phyloP scores from a whole-genome alignment of 2,113 vertebrate genomes.

The Lates calcarifer region DNA sequence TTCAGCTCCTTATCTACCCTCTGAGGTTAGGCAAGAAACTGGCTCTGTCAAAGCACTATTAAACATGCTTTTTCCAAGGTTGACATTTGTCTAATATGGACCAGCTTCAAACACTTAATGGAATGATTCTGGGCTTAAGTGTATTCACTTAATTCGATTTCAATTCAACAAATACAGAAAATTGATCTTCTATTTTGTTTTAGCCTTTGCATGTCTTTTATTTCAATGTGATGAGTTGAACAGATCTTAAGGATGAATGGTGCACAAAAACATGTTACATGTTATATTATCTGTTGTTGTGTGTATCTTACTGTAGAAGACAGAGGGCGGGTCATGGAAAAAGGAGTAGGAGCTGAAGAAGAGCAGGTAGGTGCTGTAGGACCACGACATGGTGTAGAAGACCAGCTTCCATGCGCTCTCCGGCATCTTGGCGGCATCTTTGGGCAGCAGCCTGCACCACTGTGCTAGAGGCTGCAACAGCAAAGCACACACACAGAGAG shows the following conservation, averaged over 20 bases:
- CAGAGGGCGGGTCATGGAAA: slow-evolving; percentile 93
- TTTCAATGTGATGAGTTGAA: neutral
- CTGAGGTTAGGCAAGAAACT: neutral
- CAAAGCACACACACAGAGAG: too few relatives aligned
- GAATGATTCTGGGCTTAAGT: neutral
- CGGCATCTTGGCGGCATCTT: slow-evolving; percentile 95
- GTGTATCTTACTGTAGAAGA: slow-evolving; percentile 90
- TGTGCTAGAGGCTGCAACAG: slow-evolving; percentile 88
- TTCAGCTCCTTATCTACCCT: slow-evolving; percentile 22
- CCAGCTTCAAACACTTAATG: neutral
- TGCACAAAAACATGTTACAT: neutral
- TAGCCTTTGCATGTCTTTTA: neutral
- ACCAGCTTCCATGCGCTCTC: slow-evolving; percentile 98
- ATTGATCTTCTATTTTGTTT: neutral
- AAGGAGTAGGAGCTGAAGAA: slow-evolving; percentile 93
- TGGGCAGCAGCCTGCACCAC: slow-evolving; percentile 89
- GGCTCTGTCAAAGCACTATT: neutral
- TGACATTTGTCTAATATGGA: neutral
- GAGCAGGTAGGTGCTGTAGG: slow-evolving; percentile 93
- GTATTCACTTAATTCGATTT: neutral
- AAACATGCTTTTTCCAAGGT: neutral
- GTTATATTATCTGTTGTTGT: neutral
- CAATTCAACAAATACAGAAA: neutral
- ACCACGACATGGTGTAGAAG: slow-evolving; percentile 95
- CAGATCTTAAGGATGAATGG: neutral